Percentiles rank a stretch among this genome's conserved stretches.
Conservation (phyloP, 2,113 vertebrate species). For the Nycticryphes semicollaris region DNA sequence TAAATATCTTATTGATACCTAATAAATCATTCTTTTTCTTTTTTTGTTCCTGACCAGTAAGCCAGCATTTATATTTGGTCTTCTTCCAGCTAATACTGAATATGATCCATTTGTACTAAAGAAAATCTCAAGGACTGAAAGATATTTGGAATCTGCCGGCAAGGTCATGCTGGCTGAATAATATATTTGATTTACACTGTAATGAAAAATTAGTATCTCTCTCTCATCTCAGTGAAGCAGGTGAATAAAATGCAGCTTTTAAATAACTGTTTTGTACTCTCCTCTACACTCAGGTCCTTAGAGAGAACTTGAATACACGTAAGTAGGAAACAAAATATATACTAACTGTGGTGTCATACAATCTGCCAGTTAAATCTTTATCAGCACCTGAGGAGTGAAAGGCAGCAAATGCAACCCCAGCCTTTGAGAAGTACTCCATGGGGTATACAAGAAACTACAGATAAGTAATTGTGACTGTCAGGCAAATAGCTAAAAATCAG, state of each 20-base stretch:
- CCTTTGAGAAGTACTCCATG: not conserved
- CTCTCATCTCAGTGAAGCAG: not conserved
- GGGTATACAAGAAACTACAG: not conserved
- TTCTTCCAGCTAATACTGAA: slow-evolving; percentile 14
- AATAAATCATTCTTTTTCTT: not conserved
- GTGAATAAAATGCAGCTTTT: slow-evolving; percentile 3
- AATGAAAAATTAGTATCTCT: slow-evolving; percentile 5
- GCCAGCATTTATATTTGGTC: slow-evolving; percentile 8
- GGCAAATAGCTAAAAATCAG: not conserved
- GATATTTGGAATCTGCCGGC: not conserved
- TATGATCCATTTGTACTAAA: not conserved
- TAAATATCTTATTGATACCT: not conserved
- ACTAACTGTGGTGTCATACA: not conserved
- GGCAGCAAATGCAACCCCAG: not conserved
- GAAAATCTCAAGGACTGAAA: slow-evolving; percentile 44
- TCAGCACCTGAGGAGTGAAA: not conserved
- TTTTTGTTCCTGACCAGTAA: not conserved
- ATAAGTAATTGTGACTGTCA: not conserved
- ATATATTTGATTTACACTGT: not conserved
- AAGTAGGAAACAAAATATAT: not conserved
- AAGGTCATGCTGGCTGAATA: slow-evolving; percentile 8
- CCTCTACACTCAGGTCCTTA: not conserved
- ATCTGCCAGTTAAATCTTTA: not conserved
- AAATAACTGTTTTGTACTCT: not conserved
- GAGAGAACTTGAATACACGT: not conserved